Evolutionary conservation across 2,797 vertebrate genomes (phyloP), one percentile per base, ranked within the genome.

Genomic region (Austrolebias charrua): DNA sequence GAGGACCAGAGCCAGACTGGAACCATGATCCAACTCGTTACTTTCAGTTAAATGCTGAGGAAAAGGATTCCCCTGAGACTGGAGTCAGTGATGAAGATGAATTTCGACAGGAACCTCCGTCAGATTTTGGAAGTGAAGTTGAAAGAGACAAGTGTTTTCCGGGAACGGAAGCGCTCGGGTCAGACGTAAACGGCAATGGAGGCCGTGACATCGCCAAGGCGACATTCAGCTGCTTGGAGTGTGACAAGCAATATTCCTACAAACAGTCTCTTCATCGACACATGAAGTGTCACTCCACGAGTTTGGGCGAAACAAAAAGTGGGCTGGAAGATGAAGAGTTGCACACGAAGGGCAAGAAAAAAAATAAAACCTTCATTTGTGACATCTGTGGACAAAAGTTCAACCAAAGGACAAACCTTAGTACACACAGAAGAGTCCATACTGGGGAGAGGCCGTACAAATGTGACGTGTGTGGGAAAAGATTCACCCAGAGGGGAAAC

Each of bases 311-410:
- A 6, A 15, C 31, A 24, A 57, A 31, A 28, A 12, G 14, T 4
- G 38, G 28, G 15, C 59, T 43, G 48, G 35, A 56, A 47, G 40
- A 52, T 16, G 14, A 12, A 12, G 52, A 55, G 5, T 47, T 20
- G 12, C 38, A n/a, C 24, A 20, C 44, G 24, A 31, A 12, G 9
- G 29, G 3, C 24, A 31, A 48, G 11, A 58, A 50, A 11, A 45
- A 47, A 13, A 47, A 52, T 20, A 72, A 43, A 9, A 55, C 40
- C 4, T 63, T 73, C 18, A 52, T 49, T 24, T 73, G 64, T 54
- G 71, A 66, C 16, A 29, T 73, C 9, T 73, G 71, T 11, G 64
- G 71, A 13, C 60, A 67, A 3, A 51, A 29, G 19, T 73, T 73
- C 13, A 54, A 52, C 46, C 64, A 63, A 18, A 73, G 38, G 45